phyloP scores from a whole-genome alignment of 2,797 vertebrate species.

The Mycteria americana region DNA sequence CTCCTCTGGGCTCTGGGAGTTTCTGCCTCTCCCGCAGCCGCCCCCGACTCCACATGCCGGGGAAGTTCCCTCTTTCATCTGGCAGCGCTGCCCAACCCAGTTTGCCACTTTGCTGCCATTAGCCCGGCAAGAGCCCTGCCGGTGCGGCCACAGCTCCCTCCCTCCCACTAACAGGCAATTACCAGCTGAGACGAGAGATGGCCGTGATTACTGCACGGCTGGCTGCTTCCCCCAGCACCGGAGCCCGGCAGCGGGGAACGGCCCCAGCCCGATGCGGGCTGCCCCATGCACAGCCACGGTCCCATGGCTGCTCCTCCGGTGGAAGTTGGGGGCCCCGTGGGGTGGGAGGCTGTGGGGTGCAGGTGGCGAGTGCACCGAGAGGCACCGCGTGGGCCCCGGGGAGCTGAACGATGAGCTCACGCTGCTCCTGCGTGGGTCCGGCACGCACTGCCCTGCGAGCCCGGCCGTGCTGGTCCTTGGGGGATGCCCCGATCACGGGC shows the following conservation, averaged over 20 bases:
- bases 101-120: not conserved
- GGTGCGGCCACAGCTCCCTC: rapidly evolving
- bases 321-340: not conserved
- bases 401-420: rapidly evolving
- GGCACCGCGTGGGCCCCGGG: rapidly evolving
- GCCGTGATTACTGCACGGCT: not conserved
- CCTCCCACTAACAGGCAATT: not conserved
- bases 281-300: rapidly evolving
- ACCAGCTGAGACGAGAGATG: rapidly evolving
- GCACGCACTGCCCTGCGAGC: not conserved
- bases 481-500: too few relatives aligned
- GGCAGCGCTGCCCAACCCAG: not conserved
- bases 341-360: not conserved
- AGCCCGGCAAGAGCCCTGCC: not conserved
- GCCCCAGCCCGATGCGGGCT: not conserved
- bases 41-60: rapidly evolving
- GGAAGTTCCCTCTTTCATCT: not conserved
- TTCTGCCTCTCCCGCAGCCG: not conserved
- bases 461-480: rapidly evolving
- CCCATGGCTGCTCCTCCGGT: rapidly evolving
- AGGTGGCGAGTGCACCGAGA: rapidly evolving
- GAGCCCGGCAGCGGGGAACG: rapidly evolving
- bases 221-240: not conserved
- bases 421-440: rapidly evolving
- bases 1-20: not conserved